Base-by-base conservation (phyloP, 2,113 vertebrate species). In the Beaufortia kweichowensis region DNA sequence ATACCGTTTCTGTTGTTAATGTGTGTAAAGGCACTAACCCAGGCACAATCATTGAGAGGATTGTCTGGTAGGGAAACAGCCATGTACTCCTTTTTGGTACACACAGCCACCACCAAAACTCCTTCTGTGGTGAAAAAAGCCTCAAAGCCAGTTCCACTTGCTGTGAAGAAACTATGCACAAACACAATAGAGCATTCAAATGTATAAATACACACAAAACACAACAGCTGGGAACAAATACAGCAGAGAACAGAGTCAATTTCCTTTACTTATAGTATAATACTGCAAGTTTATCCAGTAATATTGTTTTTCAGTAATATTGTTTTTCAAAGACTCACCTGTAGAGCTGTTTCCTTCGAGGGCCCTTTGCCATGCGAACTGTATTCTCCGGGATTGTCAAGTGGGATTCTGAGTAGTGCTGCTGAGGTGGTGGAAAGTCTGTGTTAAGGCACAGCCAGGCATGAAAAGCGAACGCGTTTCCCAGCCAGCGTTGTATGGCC, bases 51-150 rank as follows among this genome's bases (percentile, higher is more conserved):
- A 0, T 84, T 91, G 35, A 98, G 94, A 63, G 88, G 85, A 5
- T 91, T 82, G 50, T 98, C 94, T 0, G 93, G 92, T 82, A 98
- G 79, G 0, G 95, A 90, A 28, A 98, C 86, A 0, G 96, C 96
- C 93, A 98, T 91, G 88, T 99, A 98, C 23, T 99, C 97, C 81
- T 96, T 98, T 87, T 95, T 96, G 60, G 96, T 99, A 89, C 97
- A 98, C 59, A 98, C 97, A 0, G 97, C 97, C 74, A 97, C 96
- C 78, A 98, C 97, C 86, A 99, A 88, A 78, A 95, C 91, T 0
- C 96, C 95, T 0, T 93, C 91, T 0, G 91, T 79, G 0, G 95
- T 98, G 90, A 99, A 98, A 89, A 99, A 98, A 1, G 96, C 96
- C 83, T 98, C 97, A 0, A 98, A 93, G 17, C 97, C 97, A 0